phyloP scores from a whole-genome alignment of 2,113 vertebrate genomes.

The Crotalus horridus region DNA sequence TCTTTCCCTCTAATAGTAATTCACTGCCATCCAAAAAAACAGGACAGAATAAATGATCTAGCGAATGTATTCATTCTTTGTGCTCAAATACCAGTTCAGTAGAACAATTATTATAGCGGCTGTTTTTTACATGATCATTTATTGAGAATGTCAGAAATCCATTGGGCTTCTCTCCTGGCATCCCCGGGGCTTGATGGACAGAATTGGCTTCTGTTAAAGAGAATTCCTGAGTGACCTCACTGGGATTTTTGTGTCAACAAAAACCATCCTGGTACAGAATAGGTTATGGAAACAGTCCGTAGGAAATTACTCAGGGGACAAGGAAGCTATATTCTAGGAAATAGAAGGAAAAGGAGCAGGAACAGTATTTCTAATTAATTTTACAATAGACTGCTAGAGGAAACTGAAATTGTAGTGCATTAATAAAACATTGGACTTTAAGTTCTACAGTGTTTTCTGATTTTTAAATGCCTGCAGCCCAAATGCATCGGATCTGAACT shows the following conservation, averaged over 20 bases:
- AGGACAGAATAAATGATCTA: not conserved
- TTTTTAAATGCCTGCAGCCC: not conserved
- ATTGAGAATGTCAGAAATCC: conserved; percentile 19
- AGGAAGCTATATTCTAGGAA: conserved; percentile 13
- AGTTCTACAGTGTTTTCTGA: not conserved
- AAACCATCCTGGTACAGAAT: conserved; percentile 27
- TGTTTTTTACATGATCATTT: not conserved
- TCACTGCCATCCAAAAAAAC: not conserved
- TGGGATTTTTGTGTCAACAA: conserved; percentile 49
- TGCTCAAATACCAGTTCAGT: not conserved
- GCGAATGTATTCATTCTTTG: not conserved
- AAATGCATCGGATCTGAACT: not conserved
- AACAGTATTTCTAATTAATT: not conserved
- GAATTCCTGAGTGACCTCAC: conserved; percentile 34
- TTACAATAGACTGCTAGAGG: not conserved
- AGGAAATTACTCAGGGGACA: conserved; percentile 48
- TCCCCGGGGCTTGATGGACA: not conserved
- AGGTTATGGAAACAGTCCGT: conserved; percentile 16
- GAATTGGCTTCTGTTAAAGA: conserved; percentile 25
- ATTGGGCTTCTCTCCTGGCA: not conserved
- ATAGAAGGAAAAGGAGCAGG: not conserved
- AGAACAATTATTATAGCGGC: not conserved
- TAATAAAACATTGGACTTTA: not conserved
- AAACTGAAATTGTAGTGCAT: not conserved
- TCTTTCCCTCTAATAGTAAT: not conserved